Evolutionary conservation across 2,113 vertebrate genomes (phyloP).

Genomic region (Aspidoscelis tigris): DNA sequence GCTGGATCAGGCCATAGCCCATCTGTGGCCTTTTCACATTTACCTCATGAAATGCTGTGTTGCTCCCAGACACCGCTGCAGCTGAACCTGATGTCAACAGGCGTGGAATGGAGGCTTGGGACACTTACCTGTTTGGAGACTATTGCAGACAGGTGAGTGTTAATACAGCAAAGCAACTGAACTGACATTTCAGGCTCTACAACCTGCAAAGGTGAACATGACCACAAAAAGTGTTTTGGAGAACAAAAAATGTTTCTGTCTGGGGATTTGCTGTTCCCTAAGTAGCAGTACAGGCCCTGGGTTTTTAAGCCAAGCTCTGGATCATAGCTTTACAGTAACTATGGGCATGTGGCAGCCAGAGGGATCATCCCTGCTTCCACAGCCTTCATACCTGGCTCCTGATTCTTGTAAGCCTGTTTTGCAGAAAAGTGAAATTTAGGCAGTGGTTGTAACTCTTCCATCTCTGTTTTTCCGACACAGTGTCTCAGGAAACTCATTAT

Average conservation of each 20-base stretch:
- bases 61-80: no score
- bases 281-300: neutral
- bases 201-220: neutral
- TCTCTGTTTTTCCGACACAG: no score
- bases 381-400: neutral
- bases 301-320: neutral
- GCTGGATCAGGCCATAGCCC: neutral
- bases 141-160: neutral
- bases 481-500: no score
- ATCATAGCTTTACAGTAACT: neutral
- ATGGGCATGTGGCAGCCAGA: neutral
- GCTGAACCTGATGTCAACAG: no score
- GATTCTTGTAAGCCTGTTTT: neutral
- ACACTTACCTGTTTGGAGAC: no score
- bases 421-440: no score
- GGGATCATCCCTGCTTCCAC: neutral
- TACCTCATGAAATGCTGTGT: no score
- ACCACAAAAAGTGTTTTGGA: neutral
- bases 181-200: neutral
- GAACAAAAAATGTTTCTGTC: neutral
- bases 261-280: neutral
- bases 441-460: no score
- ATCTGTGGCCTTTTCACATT: neutral
- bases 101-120: no score
- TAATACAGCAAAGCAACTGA: neutral